phyloP scores from a whole-genome alignment of 2,113 vertebrate genomes.

The Equus przewalskii region DNA sequence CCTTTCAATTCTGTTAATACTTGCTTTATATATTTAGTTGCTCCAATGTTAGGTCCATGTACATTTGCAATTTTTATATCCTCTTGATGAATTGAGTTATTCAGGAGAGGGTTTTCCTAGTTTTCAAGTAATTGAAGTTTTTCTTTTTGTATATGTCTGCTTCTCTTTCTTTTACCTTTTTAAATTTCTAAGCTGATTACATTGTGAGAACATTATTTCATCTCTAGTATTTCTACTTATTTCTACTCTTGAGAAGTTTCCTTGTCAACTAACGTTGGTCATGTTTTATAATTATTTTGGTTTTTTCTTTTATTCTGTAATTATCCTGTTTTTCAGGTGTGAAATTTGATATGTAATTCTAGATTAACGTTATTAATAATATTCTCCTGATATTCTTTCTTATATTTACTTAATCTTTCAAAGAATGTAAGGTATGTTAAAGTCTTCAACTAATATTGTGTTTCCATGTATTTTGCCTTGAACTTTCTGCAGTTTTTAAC shows the following conservation, averaged over 20 bases:
- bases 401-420: constrained; percentile 1
- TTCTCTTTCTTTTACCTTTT: not conserved
- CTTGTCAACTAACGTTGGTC: not conserved
- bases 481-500: not conserved
- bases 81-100: not conserved
- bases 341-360: not conserved
- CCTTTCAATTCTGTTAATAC: not conserved
- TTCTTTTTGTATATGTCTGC: not conserved
- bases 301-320: not conserved
- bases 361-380: not conserved
- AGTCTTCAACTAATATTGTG: not conserved
- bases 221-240: not conserved
- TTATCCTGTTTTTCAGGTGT: not conserved
- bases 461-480: not conserved
- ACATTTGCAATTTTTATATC: not conserved
- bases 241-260: not conserved
- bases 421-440: not conserved
- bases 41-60: not conserved
- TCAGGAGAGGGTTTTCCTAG: not conserved
- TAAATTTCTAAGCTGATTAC: constrained; percentile 3
- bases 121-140: not conserved
- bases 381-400: not conserved
- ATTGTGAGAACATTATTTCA: not conserved
- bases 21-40: not conserved
- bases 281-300: not conserved